Evolutionary conservation across 1,140 invertebrate species (phyloP).

Genomic region (Venturia canescens): DNA sequence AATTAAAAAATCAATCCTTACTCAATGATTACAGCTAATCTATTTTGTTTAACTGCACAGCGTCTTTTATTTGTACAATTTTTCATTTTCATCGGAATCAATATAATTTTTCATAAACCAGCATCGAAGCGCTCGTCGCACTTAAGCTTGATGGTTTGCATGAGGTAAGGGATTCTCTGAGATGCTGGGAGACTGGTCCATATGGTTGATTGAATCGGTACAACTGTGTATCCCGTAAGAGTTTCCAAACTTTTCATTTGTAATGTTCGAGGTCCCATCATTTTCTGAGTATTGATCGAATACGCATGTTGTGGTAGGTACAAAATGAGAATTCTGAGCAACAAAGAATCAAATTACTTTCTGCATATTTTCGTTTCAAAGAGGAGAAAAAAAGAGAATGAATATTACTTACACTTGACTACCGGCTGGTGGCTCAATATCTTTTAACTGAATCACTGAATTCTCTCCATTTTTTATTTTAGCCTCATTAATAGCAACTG

Average conservation of each 20-base stretch:
- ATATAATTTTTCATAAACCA: constrained; percentile 17
- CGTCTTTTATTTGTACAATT: neutral
- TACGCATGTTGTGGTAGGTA: constrained; percentile 65
- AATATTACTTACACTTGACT: constrained; percentile 73
- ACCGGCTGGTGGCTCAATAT: constrained; percentile 68
- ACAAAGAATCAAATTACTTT: constrained; percentile 41
- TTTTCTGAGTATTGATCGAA: constrained; percentile 68
- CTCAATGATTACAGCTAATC: neutral
- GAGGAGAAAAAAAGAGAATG: constrained; percentile 37
- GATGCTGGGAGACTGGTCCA: constrained; percentile 73
- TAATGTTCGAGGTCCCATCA: constrained; percentile 65
- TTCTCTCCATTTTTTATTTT: constrained; percentile 38
- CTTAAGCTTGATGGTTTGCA: constrained; percentile 72
- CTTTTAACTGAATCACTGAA: constrained; percentile 64
- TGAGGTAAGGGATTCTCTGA: constrained; percentile 76
- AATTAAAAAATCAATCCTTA: neutral
- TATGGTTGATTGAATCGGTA: constrained; percentile 67
- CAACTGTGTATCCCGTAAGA: constrained; percentile 64
- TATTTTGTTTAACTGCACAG: too few species aligned
- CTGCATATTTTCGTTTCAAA: constrained; percentile 38
- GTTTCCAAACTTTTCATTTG: constrained; percentile 71
- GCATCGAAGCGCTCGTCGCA: constrained; percentile 52
- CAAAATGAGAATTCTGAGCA: constrained; percentile 73
- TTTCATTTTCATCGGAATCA: neutral
- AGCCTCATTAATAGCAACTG: constrained; percentile 70